phyloP scores from a whole-genome alignment of 1,140 invertebrate genomes.

The Phymorhynchus buccinoides region DNA sequence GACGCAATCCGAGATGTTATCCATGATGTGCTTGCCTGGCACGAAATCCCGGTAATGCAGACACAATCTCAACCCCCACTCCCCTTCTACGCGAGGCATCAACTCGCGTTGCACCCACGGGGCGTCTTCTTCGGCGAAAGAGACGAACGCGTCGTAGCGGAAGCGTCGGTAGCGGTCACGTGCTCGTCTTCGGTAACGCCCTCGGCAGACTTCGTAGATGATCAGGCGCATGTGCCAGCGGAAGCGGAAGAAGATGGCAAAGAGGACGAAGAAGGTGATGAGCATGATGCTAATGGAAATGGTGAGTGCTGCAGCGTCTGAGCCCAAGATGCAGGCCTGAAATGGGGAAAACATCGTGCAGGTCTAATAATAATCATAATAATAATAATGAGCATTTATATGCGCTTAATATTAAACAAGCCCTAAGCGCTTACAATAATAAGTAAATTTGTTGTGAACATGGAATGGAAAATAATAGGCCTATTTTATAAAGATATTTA shows the following conservation, averaged over 20 bases:
- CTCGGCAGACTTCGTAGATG: constrained; percentile 9
- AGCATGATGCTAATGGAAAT: background rate
- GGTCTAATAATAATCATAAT: too few species aligned
- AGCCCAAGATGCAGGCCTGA: background rate
- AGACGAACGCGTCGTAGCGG: constrained; percentile 49
- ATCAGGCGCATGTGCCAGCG: constrained; percentile 24
- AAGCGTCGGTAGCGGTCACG: background rate
- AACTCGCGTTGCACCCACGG: constrained; percentile 43
- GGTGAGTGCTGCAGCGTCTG: background rate
- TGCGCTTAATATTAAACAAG: too few species aligned
- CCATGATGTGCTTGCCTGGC: constrained; percentile 48
- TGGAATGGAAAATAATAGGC: too few species aligned
- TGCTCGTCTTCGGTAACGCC: background rate
- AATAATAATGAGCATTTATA: too few species aligned
- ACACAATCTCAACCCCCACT: constrained; percentile 47
- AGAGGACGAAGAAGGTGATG: background rate
- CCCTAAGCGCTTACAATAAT: too few species aligned
- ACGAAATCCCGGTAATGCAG: constrained; percentile 58
- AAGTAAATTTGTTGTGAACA: too few species aligned
- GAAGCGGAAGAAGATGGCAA: constrained; percentile 20
- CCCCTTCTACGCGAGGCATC: constrained; percentile 38
- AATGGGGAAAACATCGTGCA: background rate
- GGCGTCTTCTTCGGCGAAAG: constrained; percentile 41
- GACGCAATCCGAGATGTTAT: constrained; percentile 55
- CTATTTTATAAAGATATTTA: too few species aligned